phyloP scores from a whole-genome alignment of 2,797 vertebrate species.

The Pipistrellus nathusii region DNA sequence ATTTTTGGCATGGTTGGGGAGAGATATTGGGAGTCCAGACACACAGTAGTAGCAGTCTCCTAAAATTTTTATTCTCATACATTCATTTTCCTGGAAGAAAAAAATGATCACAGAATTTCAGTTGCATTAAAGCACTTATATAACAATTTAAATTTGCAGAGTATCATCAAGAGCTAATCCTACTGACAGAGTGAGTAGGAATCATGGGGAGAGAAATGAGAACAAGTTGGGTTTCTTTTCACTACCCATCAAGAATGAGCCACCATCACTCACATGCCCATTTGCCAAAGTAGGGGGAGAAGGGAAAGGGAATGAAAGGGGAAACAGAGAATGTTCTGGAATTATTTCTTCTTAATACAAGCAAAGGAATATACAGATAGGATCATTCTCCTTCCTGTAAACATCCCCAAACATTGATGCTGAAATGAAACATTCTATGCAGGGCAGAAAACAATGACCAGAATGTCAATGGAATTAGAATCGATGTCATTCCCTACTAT shows the following conservation, averaged over 20 bases:
- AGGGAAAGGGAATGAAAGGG: not conserved
- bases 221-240: not conserved
- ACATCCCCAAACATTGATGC: not conserved
- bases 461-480: not conserved
- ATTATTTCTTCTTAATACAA: not conserved
- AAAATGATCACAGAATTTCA: slow-evolving; percentile 61
- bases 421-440: not conserved
- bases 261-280: fast-evolving
- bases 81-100: slow-evolving; percentile 95
- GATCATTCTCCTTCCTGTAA: not conserved
- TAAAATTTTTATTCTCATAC: slow-evolving; percentile 99
- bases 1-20: slow-evolving; percentile 98
- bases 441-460: not conserved
- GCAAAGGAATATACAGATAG: not conserved
- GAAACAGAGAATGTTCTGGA: not conserved
- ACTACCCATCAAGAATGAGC: fast-evolving
- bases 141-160: not conserved
- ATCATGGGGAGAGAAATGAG: not conserved
- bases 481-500: not conserved
- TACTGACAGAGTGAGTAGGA: not conserved
- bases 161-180: not conserved
- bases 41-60: slow-evolving; percentile 99
- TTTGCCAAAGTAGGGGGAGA: not conserved
- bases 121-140: not conserved
- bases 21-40: slow-evolving; percentile 96